A percentile compares a stretch with the other conserved stretches of the same genome.
phyloP scores from a whole-genome alignment of 2,888 invertebrate species.

The Neria commutata region DNA sequence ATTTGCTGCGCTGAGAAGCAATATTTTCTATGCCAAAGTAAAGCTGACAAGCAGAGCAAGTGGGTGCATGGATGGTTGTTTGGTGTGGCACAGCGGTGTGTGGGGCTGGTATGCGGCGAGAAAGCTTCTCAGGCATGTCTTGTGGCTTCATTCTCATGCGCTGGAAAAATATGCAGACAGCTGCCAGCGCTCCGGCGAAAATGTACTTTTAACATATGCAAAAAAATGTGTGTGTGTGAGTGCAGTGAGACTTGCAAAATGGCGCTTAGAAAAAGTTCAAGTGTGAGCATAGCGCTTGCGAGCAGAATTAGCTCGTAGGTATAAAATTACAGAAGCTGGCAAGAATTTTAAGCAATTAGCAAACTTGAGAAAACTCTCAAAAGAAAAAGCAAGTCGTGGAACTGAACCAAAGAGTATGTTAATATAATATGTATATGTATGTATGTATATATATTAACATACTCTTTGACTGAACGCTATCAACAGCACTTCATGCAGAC shows the following conservation, averaged over 20 bases:
- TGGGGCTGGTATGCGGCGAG: background rate
- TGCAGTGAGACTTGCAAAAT: no score
- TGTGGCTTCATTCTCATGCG: no score
- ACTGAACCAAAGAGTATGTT: background rate
- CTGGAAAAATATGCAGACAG: no score
- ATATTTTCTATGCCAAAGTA: background rate
- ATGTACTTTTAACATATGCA: no score
- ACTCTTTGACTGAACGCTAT: no score
- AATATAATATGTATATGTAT: background rate
- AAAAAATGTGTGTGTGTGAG: background rate
- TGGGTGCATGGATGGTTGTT: background rate
- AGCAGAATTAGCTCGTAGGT: no score
- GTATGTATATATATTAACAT: background rate
- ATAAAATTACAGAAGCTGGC: no score
- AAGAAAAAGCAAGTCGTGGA: background rate
- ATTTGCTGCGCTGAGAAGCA: background rate
- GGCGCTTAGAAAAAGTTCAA: no score
- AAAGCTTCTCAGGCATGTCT: background rate
- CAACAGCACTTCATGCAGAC: no score
- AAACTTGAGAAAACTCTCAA: no score
- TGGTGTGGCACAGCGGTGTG: background rate
- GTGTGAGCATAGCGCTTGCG: no score
- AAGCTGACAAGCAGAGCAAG: background rate
- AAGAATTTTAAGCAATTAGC: background rate
- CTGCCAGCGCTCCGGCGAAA: no score